Evolutionary conservation across 2,797 vertebrate genomes (phyloP), one percentile per base, ranked within the genome.

Genomic region (Megaceryle alcyon): DNA sequence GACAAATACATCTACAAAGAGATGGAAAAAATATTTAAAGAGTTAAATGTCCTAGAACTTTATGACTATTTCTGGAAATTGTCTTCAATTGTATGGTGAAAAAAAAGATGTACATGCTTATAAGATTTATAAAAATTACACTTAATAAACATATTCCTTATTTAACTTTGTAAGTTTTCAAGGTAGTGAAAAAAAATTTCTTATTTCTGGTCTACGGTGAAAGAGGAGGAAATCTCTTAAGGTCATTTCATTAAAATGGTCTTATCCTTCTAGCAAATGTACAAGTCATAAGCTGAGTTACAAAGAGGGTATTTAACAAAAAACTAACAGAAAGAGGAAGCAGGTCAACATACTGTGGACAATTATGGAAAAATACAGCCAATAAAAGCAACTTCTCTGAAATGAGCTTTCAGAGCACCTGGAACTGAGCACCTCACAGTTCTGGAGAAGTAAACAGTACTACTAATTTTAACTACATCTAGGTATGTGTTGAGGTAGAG

Each of bases 1-100:
- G 99, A 98, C 99, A 99, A 93, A 99, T 99, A 94, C 99, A 99
- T 92, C 99, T 99, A 94, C n/a, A 95, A 90, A 94, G 41, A 92
- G 18, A 83, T 25, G 53, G 37, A 63, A 31, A 94, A 48, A 92
- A 5, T 6, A 46, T 54, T 73, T 66, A 43, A 83, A 73, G 95
- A 72, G 48, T 15, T 7, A 57, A 82, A 28, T 33, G 12, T 46
- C 31, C 37, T 56, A 59, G 49, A 91, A n/a, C 1, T 37, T 60
- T 80, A 44, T 21, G 9, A 41, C 41, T 11, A 3, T 64, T 95
- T 26, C 29, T 81, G 28, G 35, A 78, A 88, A 85, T 43, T 0
- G 0, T 37, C 43, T 80, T 71, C 16, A 41, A 41, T 15, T 41
- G 39, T 41, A 41, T 15, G 39, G 39, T 41, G 39, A 91, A 57